phyloP scores from a whole-genome alignment of 2,888 invertebrate genomes.

The Anticlea derivata region DNA sequence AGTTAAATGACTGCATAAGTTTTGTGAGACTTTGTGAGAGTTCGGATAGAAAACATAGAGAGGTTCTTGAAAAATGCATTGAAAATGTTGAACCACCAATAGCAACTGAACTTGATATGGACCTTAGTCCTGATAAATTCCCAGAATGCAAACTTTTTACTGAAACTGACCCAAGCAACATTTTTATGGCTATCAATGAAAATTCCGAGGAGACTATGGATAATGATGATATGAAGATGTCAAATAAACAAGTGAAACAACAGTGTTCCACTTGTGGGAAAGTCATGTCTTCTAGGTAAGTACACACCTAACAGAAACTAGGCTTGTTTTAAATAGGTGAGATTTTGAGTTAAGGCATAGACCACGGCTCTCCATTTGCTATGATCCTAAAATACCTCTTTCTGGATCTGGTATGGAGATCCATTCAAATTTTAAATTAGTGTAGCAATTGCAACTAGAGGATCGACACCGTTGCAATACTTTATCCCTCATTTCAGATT shows the following conservation, averaged over 20 bases:
- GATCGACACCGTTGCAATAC: no score
- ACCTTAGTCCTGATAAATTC: slow-evolving; percentile 23
- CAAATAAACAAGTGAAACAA: slow-evolving; percentile 43
- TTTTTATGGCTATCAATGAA: slow-evolving; percentile 20
- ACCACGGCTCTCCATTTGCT: no score
- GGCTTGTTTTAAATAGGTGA: no score
- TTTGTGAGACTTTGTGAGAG: slow-evolving; percentile 62
- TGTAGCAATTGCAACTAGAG: no score
- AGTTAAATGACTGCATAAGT: slow-evolving; percentile 57
- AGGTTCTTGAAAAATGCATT: slow-evolving; percentile 32
- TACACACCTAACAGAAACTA: no score
- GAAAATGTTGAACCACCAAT: slow-evolving; percentile 24
- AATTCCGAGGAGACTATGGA: slow-evolving; percentile 18
- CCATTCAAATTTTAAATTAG: no score
- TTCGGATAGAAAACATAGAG: slow-evolving; percentile 57
- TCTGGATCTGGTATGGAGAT: no score
- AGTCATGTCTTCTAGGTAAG: slow-evolving; percentile 77
- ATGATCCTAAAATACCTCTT: no score
- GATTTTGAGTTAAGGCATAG: no score
- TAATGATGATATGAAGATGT: slow-evolving; percentile 22
- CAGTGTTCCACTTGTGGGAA: slow-evolving; percentile 81
- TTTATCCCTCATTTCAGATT: slow-evolving; percentile 53
- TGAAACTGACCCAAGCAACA: slow-evolving; percentile 42
- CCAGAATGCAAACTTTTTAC: slow-evolving; percentile 33
- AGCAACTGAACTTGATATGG: slow-evolving; percentile 21